These are phyloP conservation scores for Gallirallus australis DNA, from an alignment of 2,797 vertebrate species.

Conservation along the genomic window DNA sequence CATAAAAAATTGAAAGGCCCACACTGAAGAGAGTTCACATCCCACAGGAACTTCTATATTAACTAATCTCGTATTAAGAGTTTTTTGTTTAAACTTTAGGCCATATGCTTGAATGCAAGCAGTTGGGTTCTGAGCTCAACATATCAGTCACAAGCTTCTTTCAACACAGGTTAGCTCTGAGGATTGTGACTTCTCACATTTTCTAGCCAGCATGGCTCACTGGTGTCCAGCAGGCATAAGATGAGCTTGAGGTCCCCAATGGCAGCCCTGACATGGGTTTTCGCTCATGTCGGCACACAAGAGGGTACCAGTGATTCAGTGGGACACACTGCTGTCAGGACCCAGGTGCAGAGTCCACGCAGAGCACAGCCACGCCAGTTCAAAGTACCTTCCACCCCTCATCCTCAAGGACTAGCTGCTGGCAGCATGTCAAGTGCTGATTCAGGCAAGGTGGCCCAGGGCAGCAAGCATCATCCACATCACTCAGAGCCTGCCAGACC, in stretches of 20 bases:
- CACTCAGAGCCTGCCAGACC: not conserved
- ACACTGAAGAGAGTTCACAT: not conserved
- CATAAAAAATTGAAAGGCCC: not conserved
- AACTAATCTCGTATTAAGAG: not conserved
- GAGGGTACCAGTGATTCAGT: not conserved
- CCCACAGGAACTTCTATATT: not conserved
- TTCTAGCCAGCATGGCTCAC: not conserved
- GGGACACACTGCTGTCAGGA: not conserved
- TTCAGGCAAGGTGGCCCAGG: not conserved
- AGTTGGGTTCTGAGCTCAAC: not conserved
- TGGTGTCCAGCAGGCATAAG: not conserved
- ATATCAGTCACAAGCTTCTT: not conserved
- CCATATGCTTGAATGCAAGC: not conserved
- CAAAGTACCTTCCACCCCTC: not conserved
- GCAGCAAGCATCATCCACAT: not conserved
- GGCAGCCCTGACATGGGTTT: not conserved
- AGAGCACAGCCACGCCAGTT: not conserved
- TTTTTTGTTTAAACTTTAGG: not conserved
- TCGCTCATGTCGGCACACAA: not conserved
- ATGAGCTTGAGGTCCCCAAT: not conserved
- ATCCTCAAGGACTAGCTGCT: rapidly evolving
- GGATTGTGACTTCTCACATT: not conserved
- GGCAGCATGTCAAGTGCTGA: not conserved
- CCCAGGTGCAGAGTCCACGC: not conserved
- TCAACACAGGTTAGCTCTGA: not conserved